Percentiles rank a stretch among this genome's conserved stretches.
phyloP scores from a whole-genome alignment of 2,888 invertebrate species.

The Trichopoda pennipes region DNA sequence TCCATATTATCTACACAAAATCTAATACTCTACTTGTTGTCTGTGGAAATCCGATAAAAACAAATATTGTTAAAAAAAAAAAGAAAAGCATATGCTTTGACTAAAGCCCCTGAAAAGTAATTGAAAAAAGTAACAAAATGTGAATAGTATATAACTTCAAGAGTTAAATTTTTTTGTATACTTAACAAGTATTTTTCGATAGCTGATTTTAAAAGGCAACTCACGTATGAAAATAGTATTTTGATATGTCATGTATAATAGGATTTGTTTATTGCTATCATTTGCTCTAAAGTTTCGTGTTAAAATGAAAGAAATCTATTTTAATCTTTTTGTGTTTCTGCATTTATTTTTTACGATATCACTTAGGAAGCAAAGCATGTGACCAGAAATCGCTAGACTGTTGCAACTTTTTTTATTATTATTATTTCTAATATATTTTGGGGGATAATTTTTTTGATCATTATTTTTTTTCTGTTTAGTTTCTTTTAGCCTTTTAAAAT shows the following conservation, averaged over 20 bases:
- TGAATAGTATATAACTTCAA: conserved; percentile 20
- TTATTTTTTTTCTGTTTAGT: not conserved
- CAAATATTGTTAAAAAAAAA: not conserved
- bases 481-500: conserved; percentile 21
- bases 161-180: not conserved
- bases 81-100: conserved; percentile 22
- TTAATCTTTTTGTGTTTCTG: conserved; percentile 37
- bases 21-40: conserved; percentile 7
- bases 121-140: conserved; percentile 34
- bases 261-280: conserved; percentile 80
- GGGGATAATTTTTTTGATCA: not conserved
- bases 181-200: conserved; percentile 23
- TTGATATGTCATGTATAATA: conserved; percentile 80
- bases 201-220: conserved; percentile 73
- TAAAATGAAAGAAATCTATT: conserved; percentile 55
- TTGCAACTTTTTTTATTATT: conserved; percentile 52
- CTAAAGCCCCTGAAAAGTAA: conserved; percentile 15
- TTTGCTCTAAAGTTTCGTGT: conserved; percentile 72
- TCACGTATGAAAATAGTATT: conserved; percentile 78
- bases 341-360: not conserved
- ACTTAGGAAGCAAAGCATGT: conserved; percentile 47
- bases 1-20: conserved; percentile 42
- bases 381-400: conserved; percentile 62
- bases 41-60: conserved; percentile 6
- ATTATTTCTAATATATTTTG: not conserved